Evolutionary conservation across 1,140 invertebrate genomes (phyloP).

Genomic region (Ceratosolen solmsi): DNA sequence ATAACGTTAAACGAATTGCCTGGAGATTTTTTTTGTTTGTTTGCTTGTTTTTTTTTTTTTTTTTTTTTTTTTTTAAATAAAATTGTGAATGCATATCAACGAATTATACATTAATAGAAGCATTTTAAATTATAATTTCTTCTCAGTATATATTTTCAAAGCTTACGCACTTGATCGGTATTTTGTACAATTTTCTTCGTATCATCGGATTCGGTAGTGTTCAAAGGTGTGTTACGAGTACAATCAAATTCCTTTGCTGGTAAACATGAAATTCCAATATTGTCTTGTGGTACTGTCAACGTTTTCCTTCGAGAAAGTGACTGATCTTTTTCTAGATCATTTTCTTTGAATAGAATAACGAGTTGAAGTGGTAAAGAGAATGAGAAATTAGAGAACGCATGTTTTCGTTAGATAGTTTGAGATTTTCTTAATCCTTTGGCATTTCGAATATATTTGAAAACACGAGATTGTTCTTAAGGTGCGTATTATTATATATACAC

Average conservation of each 20-base stretch:
- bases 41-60: too few species aligned
- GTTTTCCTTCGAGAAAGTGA: constrained; percentile 35
- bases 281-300: constrained; percentile 45
- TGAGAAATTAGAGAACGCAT: too few species aligned
- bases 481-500: too few species aligned
- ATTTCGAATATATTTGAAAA: too few species aligned
- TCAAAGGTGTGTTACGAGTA: background rate
- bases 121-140: background rate
- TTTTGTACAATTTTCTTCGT: background rate
- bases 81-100: background rate
- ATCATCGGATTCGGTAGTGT: background rate
- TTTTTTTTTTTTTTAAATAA: too few species aligned
- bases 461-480: too few species aligned
- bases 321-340: constrained; percentile 1
- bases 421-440: too few species aligned
- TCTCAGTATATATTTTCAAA: background rate
- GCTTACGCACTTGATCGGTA: background rate
- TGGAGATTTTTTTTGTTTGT: too few species aligned
- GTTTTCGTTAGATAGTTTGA: too few species aligned
- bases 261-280: constrained; percentile 54
- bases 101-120: background rate
- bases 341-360: constrained; percentile 8
- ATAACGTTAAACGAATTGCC: too few species aligned
- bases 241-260: constrained; percentile 27
- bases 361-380: background rate